phyloP scores from a whole-genome alignment of 2,113 vertebrate genomes.

The Hippocampus mohnikei region DNA sequence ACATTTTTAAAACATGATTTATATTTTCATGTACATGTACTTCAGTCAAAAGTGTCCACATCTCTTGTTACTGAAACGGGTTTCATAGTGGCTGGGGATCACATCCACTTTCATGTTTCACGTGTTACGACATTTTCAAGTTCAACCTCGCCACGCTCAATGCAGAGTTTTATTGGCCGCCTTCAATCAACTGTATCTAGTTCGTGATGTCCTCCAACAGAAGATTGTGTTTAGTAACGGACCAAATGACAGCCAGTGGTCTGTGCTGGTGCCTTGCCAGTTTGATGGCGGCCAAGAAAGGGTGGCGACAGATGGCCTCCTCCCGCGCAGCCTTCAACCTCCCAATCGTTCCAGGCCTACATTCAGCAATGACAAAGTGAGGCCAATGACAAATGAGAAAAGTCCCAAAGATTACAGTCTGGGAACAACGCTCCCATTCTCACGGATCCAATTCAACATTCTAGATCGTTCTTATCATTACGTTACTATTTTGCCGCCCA shows the following conservation, averaged over 20 bases:
- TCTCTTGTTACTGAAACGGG: background rate
- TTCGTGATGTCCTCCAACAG: slow-evolving; percentile 1
- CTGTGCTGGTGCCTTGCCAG: slow-evolving; percentile 29
- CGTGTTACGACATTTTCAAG: background rate
- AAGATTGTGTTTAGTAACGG: slow-evolving; percentile 15
- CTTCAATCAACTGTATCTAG: background rate
- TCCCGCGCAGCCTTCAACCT: background rate
- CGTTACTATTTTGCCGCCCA: no score
- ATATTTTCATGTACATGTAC: background rate
- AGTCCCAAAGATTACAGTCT: background rate
- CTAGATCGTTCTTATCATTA: no score
- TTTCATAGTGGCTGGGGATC: background rate
- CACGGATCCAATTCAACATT: no score
- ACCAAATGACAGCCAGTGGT: slow-evolving; percentile 16
- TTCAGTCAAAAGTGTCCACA: background rate
- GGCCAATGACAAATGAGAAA: background rate
- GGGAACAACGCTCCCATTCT: background rate
- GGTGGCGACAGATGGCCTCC: slow-evolving; percentile 43
- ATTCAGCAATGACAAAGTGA: background rate
- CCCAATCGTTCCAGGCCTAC: background rate
- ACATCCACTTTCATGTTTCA: background rate
- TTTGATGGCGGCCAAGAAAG: slow-evolving; percentile 29
- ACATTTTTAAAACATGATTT: background rate
- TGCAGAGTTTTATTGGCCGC: background rate
- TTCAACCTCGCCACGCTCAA: background rate